Conservation (phyloP, 1,140 invertebrate genomes). For the Aporrectodea caliginosa region DNA sequence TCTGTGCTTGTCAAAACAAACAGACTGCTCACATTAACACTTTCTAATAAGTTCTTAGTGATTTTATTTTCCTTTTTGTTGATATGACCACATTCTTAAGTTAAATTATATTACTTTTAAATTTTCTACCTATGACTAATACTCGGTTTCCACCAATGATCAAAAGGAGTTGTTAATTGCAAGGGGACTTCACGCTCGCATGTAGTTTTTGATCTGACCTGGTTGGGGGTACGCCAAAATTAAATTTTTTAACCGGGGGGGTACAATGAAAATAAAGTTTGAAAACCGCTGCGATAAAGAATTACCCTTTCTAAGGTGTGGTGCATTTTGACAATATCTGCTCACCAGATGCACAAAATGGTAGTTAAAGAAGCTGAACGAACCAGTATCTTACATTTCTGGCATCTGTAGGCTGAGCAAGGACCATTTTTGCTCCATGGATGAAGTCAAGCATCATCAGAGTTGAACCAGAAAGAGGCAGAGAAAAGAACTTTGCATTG, state of each 20-base stretch:
- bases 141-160: no score
- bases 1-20: no score
- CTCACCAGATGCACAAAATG: background rate
- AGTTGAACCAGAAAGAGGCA: constrained; percentile 81
- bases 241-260: background rate
- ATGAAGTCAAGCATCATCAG: constrained; percentile 84
- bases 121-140: no score
- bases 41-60: no score
- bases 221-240: background rate
- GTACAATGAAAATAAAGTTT: background rate
- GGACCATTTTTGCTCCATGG: constrained; percentile 78
- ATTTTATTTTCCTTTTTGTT: no score
- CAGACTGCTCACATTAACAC: no score
- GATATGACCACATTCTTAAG: no score
- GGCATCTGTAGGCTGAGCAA: constrained; percentile 72
- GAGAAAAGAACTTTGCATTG: constrained; percentile 78
- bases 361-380: background rate
- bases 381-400: constrained; percentile 60
- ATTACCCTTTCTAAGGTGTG: background rate
- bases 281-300: background rate
- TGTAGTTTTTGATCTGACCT: no score
- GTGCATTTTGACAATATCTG: background rate
- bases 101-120: no score
- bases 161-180: no score
- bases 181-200: no score